Conservation (phyloP, 2,888 invertebrate species). For the Gastrophysa polygoni region DNA sequence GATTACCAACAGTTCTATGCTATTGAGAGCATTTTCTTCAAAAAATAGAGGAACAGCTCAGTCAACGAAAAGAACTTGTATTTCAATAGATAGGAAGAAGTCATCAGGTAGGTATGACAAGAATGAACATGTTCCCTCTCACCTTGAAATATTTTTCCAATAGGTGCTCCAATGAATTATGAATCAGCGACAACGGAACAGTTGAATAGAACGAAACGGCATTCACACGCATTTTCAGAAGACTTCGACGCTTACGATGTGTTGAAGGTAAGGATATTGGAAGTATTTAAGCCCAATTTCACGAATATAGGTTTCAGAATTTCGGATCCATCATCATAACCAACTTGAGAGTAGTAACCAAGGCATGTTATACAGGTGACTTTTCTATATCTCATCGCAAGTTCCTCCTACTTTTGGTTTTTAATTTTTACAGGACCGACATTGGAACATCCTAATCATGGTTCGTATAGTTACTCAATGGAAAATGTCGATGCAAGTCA, state of each 20-base stretch:
- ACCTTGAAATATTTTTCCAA: not conserved
- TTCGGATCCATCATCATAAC: slow-evolving; percentile 63
- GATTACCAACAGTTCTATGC: slow-evolving; percentile 35
- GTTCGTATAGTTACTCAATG: slow-evolving; percentile 18
- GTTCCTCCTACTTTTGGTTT: not conserved
- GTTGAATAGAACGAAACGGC: slow-evolving; percentile 40
- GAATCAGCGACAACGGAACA: not conserved
- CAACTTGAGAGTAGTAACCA: slow-evolving; percentile 62
- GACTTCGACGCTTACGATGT: slow-evolving; percentile 52
- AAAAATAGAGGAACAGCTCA: slow-evolving; percentile 39
- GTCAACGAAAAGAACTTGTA: slow-evolving; percentile 43
- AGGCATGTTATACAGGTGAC: slow-evolving; percentile 58
- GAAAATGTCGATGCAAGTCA: not conserved
- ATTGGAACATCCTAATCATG: slow-evolving; percentile 30
- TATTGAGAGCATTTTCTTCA: slow-evolving; percentile 43
- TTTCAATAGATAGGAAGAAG: slow-evolving; percentile 39
- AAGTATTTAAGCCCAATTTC: slow-evolving; percentile 1
- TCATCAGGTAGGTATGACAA: slow-evolving; percentile 36
- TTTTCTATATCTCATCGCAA: not conserved
- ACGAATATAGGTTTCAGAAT: slow-evolving; percentile 53
- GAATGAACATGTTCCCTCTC: not conserved
- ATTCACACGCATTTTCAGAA: slow-evolving; percentile 46
- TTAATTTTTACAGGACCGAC: slow-evolving; percentile 34
- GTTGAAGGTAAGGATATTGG: slow-evolving; percentile 48
- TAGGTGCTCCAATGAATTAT: not conserved